Conservation (phyloP, 2,113 vertebrate genomes). For the Varanus salvator region DNA sequence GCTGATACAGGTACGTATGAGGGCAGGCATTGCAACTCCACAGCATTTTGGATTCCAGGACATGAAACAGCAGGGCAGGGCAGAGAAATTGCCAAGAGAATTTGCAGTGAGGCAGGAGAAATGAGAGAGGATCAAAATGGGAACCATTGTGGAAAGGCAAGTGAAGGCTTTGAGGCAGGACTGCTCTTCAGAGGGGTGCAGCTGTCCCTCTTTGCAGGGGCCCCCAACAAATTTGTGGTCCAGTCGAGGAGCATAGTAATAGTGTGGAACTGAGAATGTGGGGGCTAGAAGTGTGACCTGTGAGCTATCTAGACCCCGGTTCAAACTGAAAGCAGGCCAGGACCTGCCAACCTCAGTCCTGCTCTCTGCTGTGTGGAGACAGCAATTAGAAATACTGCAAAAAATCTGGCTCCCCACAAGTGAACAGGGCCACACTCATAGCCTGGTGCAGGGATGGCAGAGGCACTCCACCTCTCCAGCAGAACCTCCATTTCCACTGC, state of each 20-base stretch:
- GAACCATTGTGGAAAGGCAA: background rate
- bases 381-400: background rate
- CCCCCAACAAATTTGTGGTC: background rate
- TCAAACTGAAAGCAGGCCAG: background rate
- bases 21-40: too few relatives aligned
- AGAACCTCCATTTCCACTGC: too few relatives aligned
- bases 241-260: background rate
- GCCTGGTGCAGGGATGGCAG: background rate
- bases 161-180: background rate
- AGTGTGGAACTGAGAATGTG: background rate
- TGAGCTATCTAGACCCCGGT: background rate
- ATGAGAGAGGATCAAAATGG: background rate
- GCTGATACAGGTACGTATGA: slow-evolving; percentile 84
- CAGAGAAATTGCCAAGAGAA: background rate
- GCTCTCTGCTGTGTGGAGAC: background rate
- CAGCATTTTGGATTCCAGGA: background rate
- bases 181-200: background rate
- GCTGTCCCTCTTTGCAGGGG: background rate
- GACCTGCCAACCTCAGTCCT: background rate
- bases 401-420: background rate
- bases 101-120: background rate
- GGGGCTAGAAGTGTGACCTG: background rate
- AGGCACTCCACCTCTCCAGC: too few relatives aligned
- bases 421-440: background rate
- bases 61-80: too few relatives aligned